phyloP scores from a whole-genome alignment of 2,113 vertebrate species.

The Bos taurus region DNA sequence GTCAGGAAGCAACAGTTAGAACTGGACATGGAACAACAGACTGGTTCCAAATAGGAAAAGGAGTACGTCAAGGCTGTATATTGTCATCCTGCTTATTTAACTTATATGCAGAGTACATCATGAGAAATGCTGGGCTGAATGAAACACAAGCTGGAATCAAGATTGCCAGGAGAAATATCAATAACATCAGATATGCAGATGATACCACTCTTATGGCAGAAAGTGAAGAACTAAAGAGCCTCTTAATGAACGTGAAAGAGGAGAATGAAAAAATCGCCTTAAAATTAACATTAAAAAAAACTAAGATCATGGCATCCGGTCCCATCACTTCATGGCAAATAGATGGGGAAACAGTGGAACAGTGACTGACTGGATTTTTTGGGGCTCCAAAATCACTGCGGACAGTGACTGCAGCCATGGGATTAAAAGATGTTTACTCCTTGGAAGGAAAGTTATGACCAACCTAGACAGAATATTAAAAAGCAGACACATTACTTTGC shows the following conservation, averaged over 20 bases:
- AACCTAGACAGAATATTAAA: background rate
- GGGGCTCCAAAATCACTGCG: background rate
- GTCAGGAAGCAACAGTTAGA: background rate
- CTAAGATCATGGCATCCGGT: background rate
- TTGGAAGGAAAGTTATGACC: background rate
- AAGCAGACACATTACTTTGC: background rate
- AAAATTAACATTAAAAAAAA: background rate
- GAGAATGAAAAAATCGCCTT: background rate
- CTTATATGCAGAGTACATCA: background rate
- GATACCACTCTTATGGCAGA: background rate
- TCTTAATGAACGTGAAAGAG: background rate
- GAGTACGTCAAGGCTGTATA: background rate
- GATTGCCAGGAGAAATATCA: fast-evolving
- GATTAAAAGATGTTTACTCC: background rate
- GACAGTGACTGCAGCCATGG: background rate
- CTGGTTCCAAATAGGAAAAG: background rate
- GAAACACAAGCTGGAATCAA: background rate
- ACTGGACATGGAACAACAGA: background rate
- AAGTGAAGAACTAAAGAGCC: background rate
- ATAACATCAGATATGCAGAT: background rate
- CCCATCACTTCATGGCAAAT: background rate
- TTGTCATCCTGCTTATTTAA: background rate
- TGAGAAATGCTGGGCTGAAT: fast-evolving
- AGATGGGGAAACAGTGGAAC: background rate
- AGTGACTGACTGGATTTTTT: background rate